Conservation (phyloP, 2,888 invertebrate genomes). For the Sphaerolaimus hirsutus region DNA sequence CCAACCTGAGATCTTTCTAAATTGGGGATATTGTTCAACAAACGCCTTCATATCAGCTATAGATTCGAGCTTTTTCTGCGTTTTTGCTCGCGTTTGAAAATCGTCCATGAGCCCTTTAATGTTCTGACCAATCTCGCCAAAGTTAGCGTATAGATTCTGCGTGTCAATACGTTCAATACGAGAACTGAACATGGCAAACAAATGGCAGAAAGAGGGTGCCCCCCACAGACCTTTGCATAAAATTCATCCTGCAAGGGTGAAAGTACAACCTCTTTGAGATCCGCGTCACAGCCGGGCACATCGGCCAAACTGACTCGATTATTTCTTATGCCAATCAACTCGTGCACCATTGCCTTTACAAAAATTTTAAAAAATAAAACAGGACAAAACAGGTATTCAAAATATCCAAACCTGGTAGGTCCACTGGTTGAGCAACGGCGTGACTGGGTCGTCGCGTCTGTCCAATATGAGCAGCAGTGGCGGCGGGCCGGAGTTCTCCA, state of each 20-base stretch:
- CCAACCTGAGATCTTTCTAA: constrained; percentile 42
- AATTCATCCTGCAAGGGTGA: constrained; percentile 89
- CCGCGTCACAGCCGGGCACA: constrained; percentile 58
- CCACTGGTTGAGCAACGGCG: constrained; percentile 74
- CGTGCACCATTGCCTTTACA: constrained; percentile 77
- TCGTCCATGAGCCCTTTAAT: constrained; percentile 91
- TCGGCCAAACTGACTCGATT: constrained; percentile 70
- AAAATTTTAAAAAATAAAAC: neutral
- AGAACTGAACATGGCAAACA: neutral
- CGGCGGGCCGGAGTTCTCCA: constrained; percentile 33
- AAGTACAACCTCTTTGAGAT: constrained; percentile 70
- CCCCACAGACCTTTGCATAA: constrained; percentile 49
- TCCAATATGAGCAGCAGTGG: constrained; percentile 70
- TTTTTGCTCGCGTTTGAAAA: constrained; percentile 73
- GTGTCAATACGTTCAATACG: neutral
- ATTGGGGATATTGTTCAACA: constrained; percentile 88
- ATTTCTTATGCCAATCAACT: constrained; percentile 67
- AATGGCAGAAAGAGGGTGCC: neutral
- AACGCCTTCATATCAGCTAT: constrained; percentile 78
- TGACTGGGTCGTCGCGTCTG: constrained; percentile 74
- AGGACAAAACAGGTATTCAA: constrained; percentile 1
- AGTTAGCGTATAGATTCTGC: constrained; percentile 75
- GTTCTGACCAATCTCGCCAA: constrained; percentile 90
- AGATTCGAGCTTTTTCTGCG: constrained; percentile 85
- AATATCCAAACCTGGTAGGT: no score